A percentile compares a stretch with the other conserved stretches of the same genome.
Evolutionary conservation across 2,888 invertebrate genomes (phyloP).

Genomic region (Lypha dubia): DNA sequence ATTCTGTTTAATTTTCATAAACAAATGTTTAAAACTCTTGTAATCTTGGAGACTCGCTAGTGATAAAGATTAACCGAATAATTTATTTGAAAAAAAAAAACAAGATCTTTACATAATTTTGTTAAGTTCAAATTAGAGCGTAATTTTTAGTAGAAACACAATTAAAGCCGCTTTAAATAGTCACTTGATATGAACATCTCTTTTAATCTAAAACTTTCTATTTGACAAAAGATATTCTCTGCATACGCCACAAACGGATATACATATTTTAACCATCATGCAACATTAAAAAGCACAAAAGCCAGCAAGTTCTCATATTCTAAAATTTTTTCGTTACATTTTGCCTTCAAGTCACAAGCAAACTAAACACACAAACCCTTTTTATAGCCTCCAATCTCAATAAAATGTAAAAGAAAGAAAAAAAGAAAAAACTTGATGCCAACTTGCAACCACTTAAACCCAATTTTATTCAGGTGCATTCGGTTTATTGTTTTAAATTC

Average conservation of each 20-base stretch:
- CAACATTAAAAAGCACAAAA: slow-evolving; percentile 25
- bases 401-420: slow-evolving; percentile 23
- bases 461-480: slow-evolving; percentile 71
- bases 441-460: slow-evolving; percentile 71
- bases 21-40: slow-evolving; percentile 34
- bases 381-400: slow-evolving; percentile 12
- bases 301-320: slow-evolving; percentile 32
- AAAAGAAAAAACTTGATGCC: slow-evolving; percentile 40
- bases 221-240: slow-evolving; percentile 48
- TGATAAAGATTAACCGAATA: slow-evolving; percentile 28
- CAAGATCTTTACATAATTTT: no score
- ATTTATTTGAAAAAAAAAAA: no score
- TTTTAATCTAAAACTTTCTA: slow-evolving; percentile 39
- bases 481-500: slow-evolving; percentile 72
- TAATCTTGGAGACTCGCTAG: not conserved
- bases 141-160: not conserved
- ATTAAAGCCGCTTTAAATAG: not conserved
- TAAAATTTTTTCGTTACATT: slow-evolving; percentile 50
- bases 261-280: slow-evolving; percentile 23
- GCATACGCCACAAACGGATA: slow-evolving; percentile 24
- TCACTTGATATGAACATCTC: slow-evolving; percentile 41
- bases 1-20: slow-evolving; percentile 66
- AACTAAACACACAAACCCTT: slow-evolving; percentile 7
- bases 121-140: not conserved
- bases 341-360: slow-evolving; percentile 30